A percentile compares a stretch with the other conserved stretches of the same genome.
Evolutionary conservation across 2,113 vertebrate species (phyloP).

Genomic region (Ptyas mucosa): DNA sequence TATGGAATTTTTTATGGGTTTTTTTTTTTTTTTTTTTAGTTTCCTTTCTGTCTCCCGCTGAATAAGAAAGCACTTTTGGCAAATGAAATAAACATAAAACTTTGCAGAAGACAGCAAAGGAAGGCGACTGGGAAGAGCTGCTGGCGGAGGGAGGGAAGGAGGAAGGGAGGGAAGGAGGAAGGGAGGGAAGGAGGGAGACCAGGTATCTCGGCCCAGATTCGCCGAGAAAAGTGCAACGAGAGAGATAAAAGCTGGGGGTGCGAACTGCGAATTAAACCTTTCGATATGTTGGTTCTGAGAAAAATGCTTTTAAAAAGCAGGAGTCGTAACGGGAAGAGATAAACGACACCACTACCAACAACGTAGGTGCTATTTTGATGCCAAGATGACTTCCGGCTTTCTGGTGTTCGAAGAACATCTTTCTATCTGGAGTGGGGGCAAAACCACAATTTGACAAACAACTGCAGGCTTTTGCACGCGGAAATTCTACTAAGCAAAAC

Average conservation of each 20-base stretch:
- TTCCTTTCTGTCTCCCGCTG: constrained; percentile 1
- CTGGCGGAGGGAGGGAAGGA: neutral
- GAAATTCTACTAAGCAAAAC: neutral
- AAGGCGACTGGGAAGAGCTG: neutral
- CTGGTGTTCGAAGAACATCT: neutral
- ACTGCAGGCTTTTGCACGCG: neutral
- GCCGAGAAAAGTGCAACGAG: constrained; percentile 44
- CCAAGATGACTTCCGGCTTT: neutral
- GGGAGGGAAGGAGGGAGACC: neutral
- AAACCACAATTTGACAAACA: neutral
- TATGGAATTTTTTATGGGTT: neutral
- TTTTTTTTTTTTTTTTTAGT: neutral
- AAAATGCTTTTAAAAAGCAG: constrained; percentile 56
- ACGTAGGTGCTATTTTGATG: constrained; percentile 21
- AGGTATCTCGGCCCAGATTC: constrained; percentile 33
- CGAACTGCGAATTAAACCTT: constrained; percentile 62
- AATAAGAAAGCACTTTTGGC: constrained; percentile 50
- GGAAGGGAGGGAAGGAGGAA: neutral
- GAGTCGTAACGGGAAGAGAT: neutral
- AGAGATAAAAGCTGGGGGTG: neutral
- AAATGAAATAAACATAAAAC: constrained; percentile 17
- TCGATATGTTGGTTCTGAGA: constrained; percentile 6
- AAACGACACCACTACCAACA: neutral
- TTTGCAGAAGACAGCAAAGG: constrained; percentile 14
- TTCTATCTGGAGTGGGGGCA: neutral